phyloP scores from a whole-genome alignment of 2,888 invertebrate genomes.

The Uropetala carovei region DNA sequence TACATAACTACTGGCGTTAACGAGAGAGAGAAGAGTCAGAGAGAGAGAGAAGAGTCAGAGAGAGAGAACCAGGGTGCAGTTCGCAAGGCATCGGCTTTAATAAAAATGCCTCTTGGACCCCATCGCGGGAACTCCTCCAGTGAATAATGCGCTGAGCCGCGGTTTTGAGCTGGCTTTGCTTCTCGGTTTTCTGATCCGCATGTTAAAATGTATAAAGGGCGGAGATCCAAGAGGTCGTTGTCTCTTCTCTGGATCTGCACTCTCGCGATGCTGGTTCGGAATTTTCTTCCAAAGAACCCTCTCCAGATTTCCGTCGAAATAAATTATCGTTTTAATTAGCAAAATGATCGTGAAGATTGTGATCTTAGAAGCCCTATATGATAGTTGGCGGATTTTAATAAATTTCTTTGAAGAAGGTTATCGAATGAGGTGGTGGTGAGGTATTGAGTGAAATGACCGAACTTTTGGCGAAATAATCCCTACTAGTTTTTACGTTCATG shows the following conservation, averaged over 20 bases:
- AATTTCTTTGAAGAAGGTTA: no score
- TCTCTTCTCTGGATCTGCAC: neutral
- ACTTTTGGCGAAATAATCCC: no score
- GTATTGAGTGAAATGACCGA: no score
- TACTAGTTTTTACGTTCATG: no score
- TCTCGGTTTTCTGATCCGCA: neutral
- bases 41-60: no score
- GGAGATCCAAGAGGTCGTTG: neutral
- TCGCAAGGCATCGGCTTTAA: neutral
- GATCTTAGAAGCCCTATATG: no score
- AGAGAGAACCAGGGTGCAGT: neutral
- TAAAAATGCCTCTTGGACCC: neutral
- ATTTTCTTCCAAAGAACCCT: neutral
- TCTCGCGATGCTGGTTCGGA: neutral
- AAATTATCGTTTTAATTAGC: neutral
- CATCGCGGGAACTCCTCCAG: neutral
- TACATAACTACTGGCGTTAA: neutral
- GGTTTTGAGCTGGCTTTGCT: conserved; percentile 1
- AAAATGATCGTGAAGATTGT: no score
- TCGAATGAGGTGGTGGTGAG: no score
- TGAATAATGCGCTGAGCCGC: neutral
- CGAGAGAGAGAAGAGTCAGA: no score
- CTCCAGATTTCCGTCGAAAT: neutral
- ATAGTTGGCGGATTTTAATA: no score
- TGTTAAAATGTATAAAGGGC: neutral